These are phyloP conservation scores for Pteromalus puparum DNA, from an alignment of 1,140 invertebrate species.

Conservation along the genomic window DNA sequence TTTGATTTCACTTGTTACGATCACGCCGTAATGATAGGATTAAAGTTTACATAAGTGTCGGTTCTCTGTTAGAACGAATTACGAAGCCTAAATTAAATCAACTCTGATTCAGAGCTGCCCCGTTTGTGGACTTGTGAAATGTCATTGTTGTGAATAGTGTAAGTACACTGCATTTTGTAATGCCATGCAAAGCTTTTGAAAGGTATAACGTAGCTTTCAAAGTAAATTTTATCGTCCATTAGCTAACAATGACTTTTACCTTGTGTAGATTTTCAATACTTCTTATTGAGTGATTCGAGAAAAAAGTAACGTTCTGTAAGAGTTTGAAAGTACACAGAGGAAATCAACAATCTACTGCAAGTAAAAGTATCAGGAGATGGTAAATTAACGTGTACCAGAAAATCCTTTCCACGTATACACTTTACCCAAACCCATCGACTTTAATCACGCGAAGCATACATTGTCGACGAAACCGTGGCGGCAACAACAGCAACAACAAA, in stretches of 20 bases:
- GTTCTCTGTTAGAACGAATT: background rate
- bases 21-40: background rate
- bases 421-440: too few species aligned
- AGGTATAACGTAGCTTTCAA: too few species aligned
- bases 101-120: background rate
- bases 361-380: too few species aligned
- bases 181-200: too few species aligned
- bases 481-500: background rate
- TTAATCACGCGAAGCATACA: background rate
- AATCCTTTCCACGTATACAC: too few species aligned
- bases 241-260: too few species aligned
- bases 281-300: too few species aligned
- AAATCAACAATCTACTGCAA: too few species aligned
- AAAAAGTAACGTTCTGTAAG: background rate
- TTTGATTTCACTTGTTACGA: constrained; percentile 1
- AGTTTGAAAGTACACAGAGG: background rate
- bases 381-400: too few species aligned
- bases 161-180: background rate
- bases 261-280: too few species aligned
- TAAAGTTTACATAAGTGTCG: background rate
- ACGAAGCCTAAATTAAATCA: background rate
- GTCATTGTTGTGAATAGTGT: background rate
- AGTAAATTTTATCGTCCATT: too few species aligned
- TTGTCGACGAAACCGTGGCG: background rate
- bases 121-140: background rate